Evolutionary conservation across 2,113 vertebrate species (phyloP).

Genomic region (Sprattus sprattus): DNA sequence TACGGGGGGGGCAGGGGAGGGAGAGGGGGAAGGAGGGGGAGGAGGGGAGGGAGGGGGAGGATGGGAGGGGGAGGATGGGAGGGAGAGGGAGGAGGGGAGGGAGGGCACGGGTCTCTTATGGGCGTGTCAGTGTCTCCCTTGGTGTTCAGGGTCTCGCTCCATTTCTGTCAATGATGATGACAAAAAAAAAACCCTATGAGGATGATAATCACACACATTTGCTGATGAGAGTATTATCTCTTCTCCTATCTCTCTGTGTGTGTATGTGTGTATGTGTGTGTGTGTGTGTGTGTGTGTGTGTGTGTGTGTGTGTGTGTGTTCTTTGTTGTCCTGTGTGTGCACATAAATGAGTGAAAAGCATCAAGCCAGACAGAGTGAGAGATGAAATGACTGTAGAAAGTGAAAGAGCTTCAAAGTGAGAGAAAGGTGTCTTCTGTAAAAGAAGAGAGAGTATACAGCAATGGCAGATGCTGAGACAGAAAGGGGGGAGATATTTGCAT

Average conservation of each 20-base stretch:
- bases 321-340: background rate
- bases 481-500: slow-evolving; percentile 48
- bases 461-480: background rate
- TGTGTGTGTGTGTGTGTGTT: background rate
- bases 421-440: too few species aligned
- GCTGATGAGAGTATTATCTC: slow-evolving; percentile 61
- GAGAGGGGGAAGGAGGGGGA: background rate
- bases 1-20: too few species aligned
- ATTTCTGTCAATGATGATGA: slow-evolving; percentile 69
- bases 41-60: slow-evolving; percentile 42
- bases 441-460: too few species aligned
- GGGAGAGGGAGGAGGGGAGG: background rate
- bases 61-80: background rate
- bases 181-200: slow-evolving; percentile 49
- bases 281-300: background rate
- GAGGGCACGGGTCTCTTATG: slow-evolving; percentile 33
- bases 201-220: slow-evolving; percentile 55
- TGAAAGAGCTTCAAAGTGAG: too few species aligned
- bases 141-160: slow-evolving; percentile 63
- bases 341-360: background rate
- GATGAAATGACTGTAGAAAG: too few species aligned
- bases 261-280: background rate
- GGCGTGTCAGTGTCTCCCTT: slow-evolving; percentile 61
- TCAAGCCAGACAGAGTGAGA: background rate
- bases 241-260: slow-evolving; percentile 31